These are phyloP conservation scores for Suricata suricatta DNA, from an alignment of 2,113 vertebrate species.

Conservation along the genomic window DNA sequence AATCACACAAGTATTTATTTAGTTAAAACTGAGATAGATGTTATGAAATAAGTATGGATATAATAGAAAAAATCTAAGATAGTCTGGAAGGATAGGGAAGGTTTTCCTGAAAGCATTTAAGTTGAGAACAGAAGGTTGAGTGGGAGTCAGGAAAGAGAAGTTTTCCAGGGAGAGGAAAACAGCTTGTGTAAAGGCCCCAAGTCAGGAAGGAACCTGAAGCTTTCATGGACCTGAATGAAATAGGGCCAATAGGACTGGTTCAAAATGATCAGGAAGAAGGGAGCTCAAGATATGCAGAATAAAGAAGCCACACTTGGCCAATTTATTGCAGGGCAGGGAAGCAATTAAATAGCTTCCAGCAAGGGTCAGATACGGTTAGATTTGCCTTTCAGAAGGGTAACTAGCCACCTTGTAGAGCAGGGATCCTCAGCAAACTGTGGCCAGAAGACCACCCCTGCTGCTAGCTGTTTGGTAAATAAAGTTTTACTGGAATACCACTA, in stretches of 20 bases:
- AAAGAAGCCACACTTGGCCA: not conserved
- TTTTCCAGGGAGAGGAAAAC: not conserved
- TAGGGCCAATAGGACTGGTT: not conserved
- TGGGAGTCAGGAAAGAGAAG: not conserved
- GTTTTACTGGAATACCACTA: not conserved
- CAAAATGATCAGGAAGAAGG: not conserved
- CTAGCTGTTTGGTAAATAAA: not conserved
- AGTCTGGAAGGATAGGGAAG: not conserved
- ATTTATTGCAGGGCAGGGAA: not conserved
- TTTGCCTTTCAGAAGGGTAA: not conserved
- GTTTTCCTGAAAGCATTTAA: not conserved
- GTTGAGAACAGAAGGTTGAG: constrained; percentile 45
- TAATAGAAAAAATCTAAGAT: not conserved
- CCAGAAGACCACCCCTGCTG: no score
- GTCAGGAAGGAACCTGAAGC: not conserved
- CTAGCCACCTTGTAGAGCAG: not conserved
- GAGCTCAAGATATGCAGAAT: not conserved
- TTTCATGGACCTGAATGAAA: not conserved
- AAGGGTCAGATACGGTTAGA: not conserved
- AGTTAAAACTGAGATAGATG: constrained; percentile 1
- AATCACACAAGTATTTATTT: not conserved
- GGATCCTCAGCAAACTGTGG: not conserved
- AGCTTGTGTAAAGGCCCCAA: not conserved
- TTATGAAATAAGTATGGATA: not conserved
- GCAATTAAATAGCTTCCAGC: not conserved